Conservation (phyloP, 2,888 invertebrate genomes). For the Myopa testacea region DNA sequence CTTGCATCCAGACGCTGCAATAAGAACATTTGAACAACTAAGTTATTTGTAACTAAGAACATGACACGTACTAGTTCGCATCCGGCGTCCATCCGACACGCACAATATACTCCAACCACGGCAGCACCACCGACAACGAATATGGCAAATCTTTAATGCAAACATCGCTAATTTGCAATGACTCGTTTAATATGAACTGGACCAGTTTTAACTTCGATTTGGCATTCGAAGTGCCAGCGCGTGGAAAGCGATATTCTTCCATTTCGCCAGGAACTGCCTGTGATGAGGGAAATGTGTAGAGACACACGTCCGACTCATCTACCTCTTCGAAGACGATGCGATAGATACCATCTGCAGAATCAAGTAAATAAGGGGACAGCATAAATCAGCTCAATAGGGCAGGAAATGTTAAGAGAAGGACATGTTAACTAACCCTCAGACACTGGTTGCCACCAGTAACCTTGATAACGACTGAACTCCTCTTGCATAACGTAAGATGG, state of each 20-base stretch:
- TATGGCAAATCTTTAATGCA: constrained; percentile 81
- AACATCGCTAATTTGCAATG: constrained; percentile 79
- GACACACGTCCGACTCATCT: constrained; percentile 90
- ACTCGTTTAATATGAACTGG: constrained; percentile 76
- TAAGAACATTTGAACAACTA: constrained; percentile 30
- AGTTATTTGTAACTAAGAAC: background rate
- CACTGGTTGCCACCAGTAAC: constrained; percentile 98
- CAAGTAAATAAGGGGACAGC: background rate
- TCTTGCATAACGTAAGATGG: constrained; percentile 99
- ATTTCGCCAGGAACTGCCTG: constrained; percentile 82
- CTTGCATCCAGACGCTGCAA: constrained; percentile 88
- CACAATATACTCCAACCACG: constrained; percentile 95
- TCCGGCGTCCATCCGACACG: constrained; percentile 96
- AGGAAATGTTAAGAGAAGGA: background rate
- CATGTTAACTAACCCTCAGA: constrained; percentile 70
- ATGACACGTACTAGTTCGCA: constrained; percentile 82
- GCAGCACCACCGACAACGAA: constrained; percentile 83
- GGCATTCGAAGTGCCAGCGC: constrained; percentile 91
- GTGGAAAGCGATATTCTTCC: constrained; percentile 87
- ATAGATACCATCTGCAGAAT: constrained; percentile 75
- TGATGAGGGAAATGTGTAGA: constrained; percentile 88
- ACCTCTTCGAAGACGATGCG: constrained; percentile 89
- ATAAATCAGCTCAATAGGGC: background rate
- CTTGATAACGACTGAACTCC: constrained; percentile 95
- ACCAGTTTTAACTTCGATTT: constrained; percentile 89